Base-by-base conservation (phyloP, 2,113 vertebrate genomes). In the Lucifuga dentata region DNA sequence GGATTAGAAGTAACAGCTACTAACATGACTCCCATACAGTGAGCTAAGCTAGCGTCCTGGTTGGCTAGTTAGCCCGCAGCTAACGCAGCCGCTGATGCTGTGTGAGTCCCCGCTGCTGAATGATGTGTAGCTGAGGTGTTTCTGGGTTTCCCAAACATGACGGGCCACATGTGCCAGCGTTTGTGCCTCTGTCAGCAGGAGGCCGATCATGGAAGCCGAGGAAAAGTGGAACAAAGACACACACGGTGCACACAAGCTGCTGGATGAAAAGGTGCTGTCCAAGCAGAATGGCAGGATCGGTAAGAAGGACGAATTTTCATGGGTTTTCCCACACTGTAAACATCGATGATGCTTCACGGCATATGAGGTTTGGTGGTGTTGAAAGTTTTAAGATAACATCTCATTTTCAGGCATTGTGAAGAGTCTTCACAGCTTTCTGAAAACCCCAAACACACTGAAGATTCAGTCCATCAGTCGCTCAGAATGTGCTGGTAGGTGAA, bases 161-260 rank as follows among this genome's bases (percentile, higher is more conserved):
- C 55, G 79, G 69, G 26, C 36, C 58, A 59, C 67, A 57, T 60
- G 49, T 49, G 41, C 49, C 57, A 36, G 36, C 51, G 66, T 62
- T 26, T 68, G 75, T 75, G 66, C 64, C 68, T 83, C 64, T 86
- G 23, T 78, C 71, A 20, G 68, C 89, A 91, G 93, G 84, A 81
- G 80, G 80, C 76, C 86, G 17, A 74, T 78, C 73, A 92, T 93
- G 92, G 90, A 92, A 38, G 65, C 81, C 16, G 62, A 65, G 50
- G 83, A 89, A 46, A 83, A 88, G 77, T 75, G 91, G 90, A 80
- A 62, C 68, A 77, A 88, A 58, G 79, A 88, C 41, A n/a, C n/a
- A n/a, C 73, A 70, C 41, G 76, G 50, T 32, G 26, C 73, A 51
- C 77, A 83, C 56, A 75, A 70, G 10, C 80, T 80, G 52, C 76